phyloP scores from a whole-genome alignment of 2,797 vertebrate genomes.

The Pachyuromys duprasi region DNA sequence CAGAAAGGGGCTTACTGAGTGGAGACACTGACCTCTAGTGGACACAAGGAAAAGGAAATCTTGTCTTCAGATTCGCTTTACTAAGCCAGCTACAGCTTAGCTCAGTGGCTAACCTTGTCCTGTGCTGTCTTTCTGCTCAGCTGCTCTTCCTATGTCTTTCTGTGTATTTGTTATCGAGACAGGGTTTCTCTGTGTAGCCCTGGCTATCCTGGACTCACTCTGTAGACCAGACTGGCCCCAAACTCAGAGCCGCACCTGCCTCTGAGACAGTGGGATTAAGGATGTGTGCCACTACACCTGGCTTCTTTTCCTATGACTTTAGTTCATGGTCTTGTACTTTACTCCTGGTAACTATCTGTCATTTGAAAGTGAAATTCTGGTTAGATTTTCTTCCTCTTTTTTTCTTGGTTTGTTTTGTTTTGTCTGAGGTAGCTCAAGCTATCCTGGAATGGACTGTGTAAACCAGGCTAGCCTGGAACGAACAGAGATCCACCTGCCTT shows the following conservation, averaged over 20 bases:
- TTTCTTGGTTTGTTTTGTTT: not conserved
- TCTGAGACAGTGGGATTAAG: not conserved
- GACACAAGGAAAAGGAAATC: constrained; percentile 41
- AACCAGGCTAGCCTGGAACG: not conserved
- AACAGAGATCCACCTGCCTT: not conserved
- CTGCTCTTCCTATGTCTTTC: not conserved
- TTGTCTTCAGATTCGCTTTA: constrained; percentile 40
- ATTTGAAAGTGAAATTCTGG: constrained; percentile 10
- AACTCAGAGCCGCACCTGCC: not conserved
- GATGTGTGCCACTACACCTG: not conserved
- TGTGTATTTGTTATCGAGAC: not conserved
- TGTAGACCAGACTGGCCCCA: not conserved
- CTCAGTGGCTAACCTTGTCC: not conserved
- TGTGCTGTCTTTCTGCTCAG: constrained; percentile 8
- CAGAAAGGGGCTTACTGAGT: not conserved
- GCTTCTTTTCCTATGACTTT: not conserved
- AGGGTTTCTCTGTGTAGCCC: not conserved
- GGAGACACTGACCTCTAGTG: constrained; percentile 74
- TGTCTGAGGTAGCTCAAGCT: not conserved
- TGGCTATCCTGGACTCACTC: not conserved
- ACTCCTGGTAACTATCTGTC: not conserved
- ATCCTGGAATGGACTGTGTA: not conserved
- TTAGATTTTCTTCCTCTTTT: not conserved
- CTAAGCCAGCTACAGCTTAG: not conserved
- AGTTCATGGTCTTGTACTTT: constrained; percentile 1